These are phyloP conservation scores for Heterohyrax brucei DNA, from an alignment of 2,797 vertebrate species.

Conservation along the genomic window DNA sequence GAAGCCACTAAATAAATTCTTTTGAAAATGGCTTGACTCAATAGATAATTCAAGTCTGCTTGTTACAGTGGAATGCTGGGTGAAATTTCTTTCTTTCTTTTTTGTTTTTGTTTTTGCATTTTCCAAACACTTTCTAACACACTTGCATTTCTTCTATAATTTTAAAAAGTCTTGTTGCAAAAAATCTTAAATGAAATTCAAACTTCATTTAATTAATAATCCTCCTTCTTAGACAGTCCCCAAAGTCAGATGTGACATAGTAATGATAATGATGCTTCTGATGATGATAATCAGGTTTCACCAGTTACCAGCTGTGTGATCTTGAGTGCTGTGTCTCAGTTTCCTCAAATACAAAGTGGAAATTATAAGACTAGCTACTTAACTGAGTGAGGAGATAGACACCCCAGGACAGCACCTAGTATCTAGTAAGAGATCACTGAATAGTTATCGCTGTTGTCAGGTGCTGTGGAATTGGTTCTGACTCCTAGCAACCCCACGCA, in stretches of 20 bases:
- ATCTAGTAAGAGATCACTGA: not conserved
- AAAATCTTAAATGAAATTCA: not conserved
- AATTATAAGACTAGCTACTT: not conserved
- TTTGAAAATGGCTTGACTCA: not conserved
- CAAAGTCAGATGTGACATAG: not conserved
- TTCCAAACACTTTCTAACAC: not conserved
- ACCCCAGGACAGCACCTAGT: not conserved
- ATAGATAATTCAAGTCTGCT: not conserved
- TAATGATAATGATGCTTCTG: not conserved
- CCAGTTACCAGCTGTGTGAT: not conserved
- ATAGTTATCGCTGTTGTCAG: not conserved
- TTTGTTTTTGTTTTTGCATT: not conserved
- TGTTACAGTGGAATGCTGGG: not conserved
- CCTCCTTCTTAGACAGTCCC: not conserved
- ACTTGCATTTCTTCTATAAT: not conserved
- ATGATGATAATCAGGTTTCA: not conserved
- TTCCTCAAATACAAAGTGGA: not conserved
- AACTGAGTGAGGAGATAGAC: not conserved
- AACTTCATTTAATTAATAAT: not conserved
- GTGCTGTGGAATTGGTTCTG: too few species aligned
- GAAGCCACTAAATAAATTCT: not conserved
- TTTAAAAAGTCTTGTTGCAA: conserved; percentile 8
- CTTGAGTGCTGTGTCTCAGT: not conserved
- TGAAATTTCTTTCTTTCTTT: not conserved
- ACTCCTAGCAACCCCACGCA: too few species aligned